Percentiles rank a stretch among this genome's conserved stretches.
Conservation (phyloP, 92 coral and sea anemone genomes). For the Palythoa caribaeorum region DNA sequence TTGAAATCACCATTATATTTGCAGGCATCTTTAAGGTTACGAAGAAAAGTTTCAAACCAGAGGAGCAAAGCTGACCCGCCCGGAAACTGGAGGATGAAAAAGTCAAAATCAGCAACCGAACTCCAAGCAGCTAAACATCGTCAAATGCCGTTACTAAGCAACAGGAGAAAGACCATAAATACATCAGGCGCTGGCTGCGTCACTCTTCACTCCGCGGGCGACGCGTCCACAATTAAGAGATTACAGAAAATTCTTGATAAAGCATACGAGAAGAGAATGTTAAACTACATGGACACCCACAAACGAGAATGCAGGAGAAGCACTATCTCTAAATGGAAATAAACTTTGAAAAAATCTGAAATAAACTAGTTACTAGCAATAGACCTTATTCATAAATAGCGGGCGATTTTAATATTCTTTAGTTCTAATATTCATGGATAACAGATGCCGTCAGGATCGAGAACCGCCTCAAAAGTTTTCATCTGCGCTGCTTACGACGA, state of each 20-base stretch:
- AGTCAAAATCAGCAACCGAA: neutral
- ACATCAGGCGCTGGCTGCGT: neutral
- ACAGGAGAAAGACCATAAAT: neutral
- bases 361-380: no score
- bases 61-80: no score
- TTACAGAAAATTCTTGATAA: slow-evolving; percentile 2
- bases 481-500: no score
- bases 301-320: neutral
- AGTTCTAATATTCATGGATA: no score
- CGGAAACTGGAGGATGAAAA: neutral
- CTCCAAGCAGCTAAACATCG: neutral
- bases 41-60: no score
- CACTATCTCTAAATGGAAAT: neutral
- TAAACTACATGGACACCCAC: neutral
- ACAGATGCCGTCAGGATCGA: no score
- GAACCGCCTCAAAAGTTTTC: no score
- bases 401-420: no score
- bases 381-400: no score
- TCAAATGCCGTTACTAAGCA: neutral
- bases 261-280: neutral
- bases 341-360: neutral
- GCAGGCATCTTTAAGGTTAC: no score
- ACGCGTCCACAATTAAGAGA: neutral
- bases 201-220: neutral
- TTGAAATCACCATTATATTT: no score